These are phyloP conservation scores for Volucella zonaria DNA, from an alignment of 2,888 invertebrate genomes.

Conservation along the genomic window DNA sequence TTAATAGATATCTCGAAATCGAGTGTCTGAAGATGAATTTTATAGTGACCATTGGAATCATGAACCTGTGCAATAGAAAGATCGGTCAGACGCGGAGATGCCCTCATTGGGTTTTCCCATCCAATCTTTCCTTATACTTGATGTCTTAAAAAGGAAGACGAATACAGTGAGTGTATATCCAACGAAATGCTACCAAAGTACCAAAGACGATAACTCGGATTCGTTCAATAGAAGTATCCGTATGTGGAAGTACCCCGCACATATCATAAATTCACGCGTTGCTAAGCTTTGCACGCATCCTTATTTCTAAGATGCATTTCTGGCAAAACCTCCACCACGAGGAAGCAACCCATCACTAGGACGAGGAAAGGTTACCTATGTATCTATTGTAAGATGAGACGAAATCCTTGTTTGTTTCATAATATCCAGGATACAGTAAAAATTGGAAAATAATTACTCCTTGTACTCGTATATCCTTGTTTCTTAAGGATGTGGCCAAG, in stretches of 20 bases:
- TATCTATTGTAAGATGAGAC: conserved; percentile 51
- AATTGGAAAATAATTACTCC: conserved; percentile 67
- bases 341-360: neutral
- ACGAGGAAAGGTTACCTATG: conserved; percentile 49
- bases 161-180: no score
- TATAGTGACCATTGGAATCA: no score
- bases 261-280: conserved; percentile 16
- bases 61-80: no score
- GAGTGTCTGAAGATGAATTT: no score
- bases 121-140: no score
- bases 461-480: conserved; percentile 51
- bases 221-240: conserved; percentile 11
- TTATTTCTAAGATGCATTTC: conserved; percentile 45
- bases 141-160: no score
- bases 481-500: conserved; percentile 55
- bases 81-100: no score
- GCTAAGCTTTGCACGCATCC: conserved; percentile 64
- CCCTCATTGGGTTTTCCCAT: no score
- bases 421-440: conserved; percentile 47
- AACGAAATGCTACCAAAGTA: no score
- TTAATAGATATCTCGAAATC: no score
- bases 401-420: conserved; percentile 62
- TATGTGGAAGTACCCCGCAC: conserved; percentile 5
- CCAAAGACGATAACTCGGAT: no score
- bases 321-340: neutral